Conservation (phyloP, 2,797 vertebrate species). For the Psittacula echo region DNA sequence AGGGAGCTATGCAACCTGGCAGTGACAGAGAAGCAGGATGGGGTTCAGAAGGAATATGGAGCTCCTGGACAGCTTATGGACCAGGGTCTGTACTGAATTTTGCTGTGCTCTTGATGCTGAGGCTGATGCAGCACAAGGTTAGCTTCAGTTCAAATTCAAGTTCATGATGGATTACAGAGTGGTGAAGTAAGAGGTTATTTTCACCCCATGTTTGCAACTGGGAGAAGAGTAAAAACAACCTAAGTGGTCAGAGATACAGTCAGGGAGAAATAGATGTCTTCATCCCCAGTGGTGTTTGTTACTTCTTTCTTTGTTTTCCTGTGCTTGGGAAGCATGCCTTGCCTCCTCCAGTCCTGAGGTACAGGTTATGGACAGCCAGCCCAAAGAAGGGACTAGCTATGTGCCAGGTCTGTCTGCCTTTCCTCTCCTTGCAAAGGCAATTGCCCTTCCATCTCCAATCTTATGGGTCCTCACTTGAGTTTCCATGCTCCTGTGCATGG, state of each 20-base stretch:
- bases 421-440: background rate
- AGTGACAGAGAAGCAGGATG: background rate
- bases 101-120: background rate
- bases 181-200: background rate
- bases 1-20: background rate
- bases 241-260: background rate
- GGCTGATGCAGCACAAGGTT: background rate
- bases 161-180: background rate
- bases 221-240: background rate
- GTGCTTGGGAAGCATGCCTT: background rate
- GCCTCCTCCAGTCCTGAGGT: background rate
- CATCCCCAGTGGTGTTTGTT: background rate
- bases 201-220: background rate
- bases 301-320: background rate
- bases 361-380: background rate
- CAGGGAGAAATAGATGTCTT: background rate
- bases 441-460: background rate
- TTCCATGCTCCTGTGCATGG: background rate
- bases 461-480: background rate
- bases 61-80: background rate
- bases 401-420: background rate
- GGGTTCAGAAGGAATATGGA: background rate
- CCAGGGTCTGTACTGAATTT: background rate
- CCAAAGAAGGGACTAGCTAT: rapidly evolving
- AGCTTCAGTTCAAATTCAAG: background rate